Base-by-base conservation (phyloP, 2,797 vertebrate genomes). In the Malacoctenus gilli region DNA sequence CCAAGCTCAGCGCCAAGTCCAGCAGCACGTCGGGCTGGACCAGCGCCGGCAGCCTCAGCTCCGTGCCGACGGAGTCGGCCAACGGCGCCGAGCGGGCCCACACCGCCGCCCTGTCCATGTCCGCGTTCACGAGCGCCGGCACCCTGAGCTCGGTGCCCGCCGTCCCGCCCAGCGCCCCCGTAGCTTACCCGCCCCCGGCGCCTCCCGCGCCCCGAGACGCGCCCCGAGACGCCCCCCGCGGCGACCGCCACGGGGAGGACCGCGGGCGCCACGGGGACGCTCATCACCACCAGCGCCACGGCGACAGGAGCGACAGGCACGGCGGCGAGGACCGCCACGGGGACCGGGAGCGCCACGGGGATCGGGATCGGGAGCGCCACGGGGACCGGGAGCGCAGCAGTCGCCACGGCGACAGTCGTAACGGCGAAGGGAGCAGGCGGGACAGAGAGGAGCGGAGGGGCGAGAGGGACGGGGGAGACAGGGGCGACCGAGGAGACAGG, bases 1-100 rank as follows among this genome's bases (percentile, higher is more conserved):
- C 97, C 23, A 99, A 98, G 84, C 91, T 96, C 61, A 95, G 92
- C 69, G 89, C 94, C 2, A 91, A 95, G 13, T 90, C 90, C 13
- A 94, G 82, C 73, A 94, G 95, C 74, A 92, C 93, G 0, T 95
- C 96, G 0, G 92, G 95, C 61, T 98, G 96, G 97, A 99, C 96
- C 54, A 98, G 96, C 3, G 96, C 96, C 0, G 97, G 96, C 72
- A 98, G 96, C 75, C 88, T 99, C 74, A 98, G 94, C 87, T 96
- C 96, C 0, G 91, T 98, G 38, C 97, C 97, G 0, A 92, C 92
- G 1, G 92, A 91, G 28, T 15, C 87, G 4, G 68, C 88, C 19
- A 87, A 91, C 8, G 86, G 86, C 60, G 60, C 84, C 40, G 88
- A 71, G 2, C 82, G 92, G 7, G 83, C 94, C 46, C 87, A 87